Evolutionary conservation across 2,888 invertebrate species (phyloP).

Genomic region (Thyatira batis): DNA sequence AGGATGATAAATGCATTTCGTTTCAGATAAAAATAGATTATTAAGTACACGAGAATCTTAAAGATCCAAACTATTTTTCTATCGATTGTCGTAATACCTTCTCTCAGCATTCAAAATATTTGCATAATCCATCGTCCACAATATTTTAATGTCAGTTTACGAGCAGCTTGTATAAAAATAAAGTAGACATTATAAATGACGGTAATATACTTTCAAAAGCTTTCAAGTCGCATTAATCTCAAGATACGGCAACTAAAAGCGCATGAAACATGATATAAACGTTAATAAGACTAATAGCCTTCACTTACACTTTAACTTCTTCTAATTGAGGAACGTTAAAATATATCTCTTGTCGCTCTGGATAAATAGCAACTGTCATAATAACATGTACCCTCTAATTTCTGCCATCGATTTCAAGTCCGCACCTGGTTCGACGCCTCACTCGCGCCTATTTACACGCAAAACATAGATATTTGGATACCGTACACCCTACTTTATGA

Average conservation of each 20-base stretch:
- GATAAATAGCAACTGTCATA: constrained; percentile 77
- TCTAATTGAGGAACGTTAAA: constrained; percentile 51
- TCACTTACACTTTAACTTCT: constrained; percentile 46
- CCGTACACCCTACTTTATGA: constrained; percentile 58
- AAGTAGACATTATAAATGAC: neutral
- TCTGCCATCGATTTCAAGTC: constrained; percentile 70
- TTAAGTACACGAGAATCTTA: too few relatives aligned
- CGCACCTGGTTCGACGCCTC: constrained; percentile 77
- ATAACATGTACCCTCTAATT: constrained; percentile 71
- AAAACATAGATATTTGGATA: constrained; percentile 78
- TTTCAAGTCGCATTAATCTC: constrained; percentile 1
- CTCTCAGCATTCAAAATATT: neutral
- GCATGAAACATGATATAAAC: constrained; percentile 40
- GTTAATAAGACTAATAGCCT: constrained; percentile 49
- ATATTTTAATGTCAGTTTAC: neutral
- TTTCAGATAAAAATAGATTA: too few relatives aligned
- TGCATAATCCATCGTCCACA: neutral
- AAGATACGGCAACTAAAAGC: constrained; percentile 21
- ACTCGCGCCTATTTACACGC: constrained; percentile 76
- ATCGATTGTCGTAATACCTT: neutral
- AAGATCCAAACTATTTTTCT: too few relatives aligned
- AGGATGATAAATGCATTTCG: too few relatives aligned
- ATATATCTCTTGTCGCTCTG: constrained; percentile 51
- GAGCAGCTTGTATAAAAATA: neutral
- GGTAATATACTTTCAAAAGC: neutral